Evolutionary conservation across 2,888 invertebrate genomes (phyloP).

Genomic region (Argyra leucocephala): DNA sequence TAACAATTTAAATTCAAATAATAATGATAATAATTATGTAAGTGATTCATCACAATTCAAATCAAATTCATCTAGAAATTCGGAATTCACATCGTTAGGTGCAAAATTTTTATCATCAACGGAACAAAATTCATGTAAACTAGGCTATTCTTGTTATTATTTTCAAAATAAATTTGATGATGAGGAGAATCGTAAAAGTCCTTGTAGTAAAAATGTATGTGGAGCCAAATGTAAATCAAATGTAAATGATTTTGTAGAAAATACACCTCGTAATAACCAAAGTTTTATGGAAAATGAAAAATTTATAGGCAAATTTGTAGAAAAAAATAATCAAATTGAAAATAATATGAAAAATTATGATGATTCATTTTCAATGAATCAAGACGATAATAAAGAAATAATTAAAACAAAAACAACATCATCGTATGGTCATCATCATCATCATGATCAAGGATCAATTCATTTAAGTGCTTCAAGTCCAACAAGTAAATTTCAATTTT

Average conservation of each 20-base stretch:
- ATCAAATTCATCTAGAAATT: background rate
- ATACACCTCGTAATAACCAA: background rate
- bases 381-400: background rate
- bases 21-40: background rate
- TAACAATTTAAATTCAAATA: background rate
- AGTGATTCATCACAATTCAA: background rate
- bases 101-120: background rate
- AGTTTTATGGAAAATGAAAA: background rate
- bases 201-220: background rate
- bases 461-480: background rate
- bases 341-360: background rate
- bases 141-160: background rate
- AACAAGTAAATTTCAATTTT: background rate
- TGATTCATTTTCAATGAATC: background rate
- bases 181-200: background rate
- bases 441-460: background rate
- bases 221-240: background rate
- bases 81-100: background rate
- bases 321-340: background rate
- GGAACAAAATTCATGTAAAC: background rate
- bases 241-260: background rate
- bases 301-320: background rate
- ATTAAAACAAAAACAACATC: background rate
- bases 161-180: background rate
- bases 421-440: no score